phyloP scores from a whole-genome alignment of 2,797 vertebrate species.

The Galagoides demidoff region DNA sequence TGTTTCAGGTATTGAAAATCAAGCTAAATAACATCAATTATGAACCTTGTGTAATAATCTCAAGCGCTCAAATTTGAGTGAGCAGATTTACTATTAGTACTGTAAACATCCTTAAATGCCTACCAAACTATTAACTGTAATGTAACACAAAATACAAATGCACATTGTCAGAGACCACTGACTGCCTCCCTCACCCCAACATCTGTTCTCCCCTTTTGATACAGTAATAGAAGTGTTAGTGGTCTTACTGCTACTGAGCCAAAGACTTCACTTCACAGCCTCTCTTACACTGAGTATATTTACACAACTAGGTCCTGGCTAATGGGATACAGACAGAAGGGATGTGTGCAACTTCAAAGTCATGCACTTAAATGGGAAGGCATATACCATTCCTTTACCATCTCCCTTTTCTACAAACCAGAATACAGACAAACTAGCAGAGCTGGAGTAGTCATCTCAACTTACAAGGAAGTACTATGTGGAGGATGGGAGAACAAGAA shows the following conservation, averaged over 20 bases:
- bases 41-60: background rate
- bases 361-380: background rate
- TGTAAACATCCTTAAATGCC: background rate
- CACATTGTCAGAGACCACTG: background rate
- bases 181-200: background rate
- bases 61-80: background rate
- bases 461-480: background rate
- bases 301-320: background rate
- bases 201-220: background rate
- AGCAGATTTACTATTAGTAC: background rate
- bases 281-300: background rate
- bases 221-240: background rate
- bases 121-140: constrained; percentile 18
- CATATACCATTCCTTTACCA: background rate
- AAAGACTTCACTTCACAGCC: background rate
- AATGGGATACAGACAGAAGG: background rate
- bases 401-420: background rate
- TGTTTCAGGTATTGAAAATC: background rate
- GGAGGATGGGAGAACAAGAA: background rate
- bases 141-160: background rate
- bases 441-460: background rate
- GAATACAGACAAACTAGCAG: background rate
- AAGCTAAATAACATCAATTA: background rate
- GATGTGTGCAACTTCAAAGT: background rate
- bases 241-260: background rate